phyloP scores from a whole-genome alignment of 2,888 invertebrate genomes.

The Drosophila putrida region DNA sequence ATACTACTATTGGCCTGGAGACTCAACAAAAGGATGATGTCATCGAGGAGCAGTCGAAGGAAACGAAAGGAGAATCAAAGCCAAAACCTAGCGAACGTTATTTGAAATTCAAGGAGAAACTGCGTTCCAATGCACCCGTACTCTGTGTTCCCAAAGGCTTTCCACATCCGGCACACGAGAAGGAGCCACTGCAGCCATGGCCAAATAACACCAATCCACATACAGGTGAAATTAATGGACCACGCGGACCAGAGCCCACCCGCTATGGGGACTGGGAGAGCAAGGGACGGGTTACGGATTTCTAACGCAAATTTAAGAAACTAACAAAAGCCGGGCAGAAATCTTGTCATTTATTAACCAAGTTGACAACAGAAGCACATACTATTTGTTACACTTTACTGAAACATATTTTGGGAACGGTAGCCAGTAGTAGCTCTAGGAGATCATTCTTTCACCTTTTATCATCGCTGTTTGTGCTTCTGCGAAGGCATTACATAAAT shows the following conservation, averaged over 20 bases:
- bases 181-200: constrained; percentile 92
- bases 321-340: not conserved
- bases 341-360: constrained; percentile 62
- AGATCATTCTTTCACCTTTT: constrained; percentile 32
- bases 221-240: constrained; percentile 97
- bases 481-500: constrained; percentile 76
- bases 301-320: constrained; percentile 86
- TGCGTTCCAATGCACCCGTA: constrained; percentile 88
- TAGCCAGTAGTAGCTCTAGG: constrained; percentile 46
- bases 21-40: not conserved
- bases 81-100: constrained; percentile 86
- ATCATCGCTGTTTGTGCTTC: constrained; percentile 54
- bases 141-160: constrained; percentile 91
- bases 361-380: constrained; percentile 68
- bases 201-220: constrained; percentile 94
- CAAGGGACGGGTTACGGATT: constrained; percentile 98
- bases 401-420: constrained; percentile 46
- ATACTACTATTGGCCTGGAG: not conserved
- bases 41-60: not conserved
- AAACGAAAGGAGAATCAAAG: not conserved
- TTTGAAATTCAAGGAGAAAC: constrained; percentile 90
- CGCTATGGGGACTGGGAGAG: constrained; percentile 99
- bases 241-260: constrained; percentile 98
- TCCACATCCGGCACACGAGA: constrained; percentile 90
- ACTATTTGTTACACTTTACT: constrained; percentile 54